Evolutionary conservation across 1,140 invertebrate species (phyloP), one percentile per base, ranked within the genome.

Genomic region (Paracyclopina nana): DNA sequence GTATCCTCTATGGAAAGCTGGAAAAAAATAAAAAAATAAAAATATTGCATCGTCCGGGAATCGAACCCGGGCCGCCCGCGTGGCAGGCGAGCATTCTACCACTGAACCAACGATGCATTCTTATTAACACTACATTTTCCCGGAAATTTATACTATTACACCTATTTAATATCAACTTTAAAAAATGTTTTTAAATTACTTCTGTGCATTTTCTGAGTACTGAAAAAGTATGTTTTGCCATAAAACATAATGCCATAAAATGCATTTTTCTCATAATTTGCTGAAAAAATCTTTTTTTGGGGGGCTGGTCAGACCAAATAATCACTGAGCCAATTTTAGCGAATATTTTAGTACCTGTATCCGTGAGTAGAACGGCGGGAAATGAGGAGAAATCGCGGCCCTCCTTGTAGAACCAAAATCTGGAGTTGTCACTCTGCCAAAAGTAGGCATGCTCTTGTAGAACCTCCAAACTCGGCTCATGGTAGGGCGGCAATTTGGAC

Each of bases 321-420:
- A n/a, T n/a, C n/a, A n/a, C n/a, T n/a, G n/a, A n/a, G n/a, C n/a
- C n/a, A n/a, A n/a, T n/a, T 26, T 48, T 38, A 31, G 31, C 12
- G 1, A 25, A 25, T 12, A 38, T 20, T 25, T 9, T 31, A 52
- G 55, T 29, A 62, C 63, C 65, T 30, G 63, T 65, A 52, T 68
- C 66, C 4, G 66, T 67, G 22, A 68, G 51, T 4, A 68, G 58
- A 9, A 68, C 56, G 9, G 66, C 63, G n/a, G 58, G 60, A 6
- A 64, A 53, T 3, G 59, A 56, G 24, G 44, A 29, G 12, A 34
- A 45, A 40, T 53, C 38, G 14, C 41, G 28, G 5, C 45, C 53
- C 1, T 54, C 55, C 38, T 58, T 54, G 29, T 61, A 55, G 43
- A 60, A 63, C 62, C 62, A 63, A 51, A 63, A 63, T 5, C 56